Conservation (phyloP, 2,797 vertebrate genomes). For the Typhlichthys eigenmanni region DNA sequence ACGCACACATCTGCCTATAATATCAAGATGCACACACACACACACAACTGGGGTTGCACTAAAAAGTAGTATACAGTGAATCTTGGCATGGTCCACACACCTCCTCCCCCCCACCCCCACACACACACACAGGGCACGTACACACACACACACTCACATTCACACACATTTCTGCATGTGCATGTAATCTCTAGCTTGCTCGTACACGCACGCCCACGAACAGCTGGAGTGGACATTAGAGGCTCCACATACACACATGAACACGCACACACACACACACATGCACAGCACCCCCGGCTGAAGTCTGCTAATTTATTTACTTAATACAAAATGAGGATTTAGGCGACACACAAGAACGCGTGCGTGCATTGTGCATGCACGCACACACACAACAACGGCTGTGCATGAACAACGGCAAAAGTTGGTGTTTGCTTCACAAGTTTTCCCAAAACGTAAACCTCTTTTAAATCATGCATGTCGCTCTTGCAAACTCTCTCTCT, state of each 20-base stretch:
- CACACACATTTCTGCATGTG: background rate
- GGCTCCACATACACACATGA: background rate
- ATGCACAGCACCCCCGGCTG: background rate
- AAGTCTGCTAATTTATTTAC: no score
- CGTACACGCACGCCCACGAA: background rate
- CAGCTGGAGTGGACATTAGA: no score
- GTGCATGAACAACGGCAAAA: background rate
- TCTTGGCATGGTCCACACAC: background rate
- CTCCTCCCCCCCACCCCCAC: no score
- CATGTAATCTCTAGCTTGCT: background rate
- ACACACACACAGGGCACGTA: background rate
- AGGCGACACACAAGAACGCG: background rate
- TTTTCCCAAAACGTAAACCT: background rate
- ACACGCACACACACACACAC: background rate
- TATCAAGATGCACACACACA: background rate
- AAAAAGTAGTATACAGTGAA: background rate
- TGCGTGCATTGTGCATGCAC: no score
- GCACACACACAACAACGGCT: background rate
- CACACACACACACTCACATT: background rate
- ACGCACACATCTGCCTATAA: background rate
- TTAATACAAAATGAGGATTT: no score
- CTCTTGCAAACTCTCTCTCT: constrained; percentile 11
- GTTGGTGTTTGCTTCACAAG: background rate
- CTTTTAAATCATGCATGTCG: background rate
- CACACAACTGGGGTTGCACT: background rate